A percentile compares a stretch with the other conserved stretches of the same genome.
Conservation (phyloP, 2,888 invertebrate species). For the Diabrotica balteata region DNA sequence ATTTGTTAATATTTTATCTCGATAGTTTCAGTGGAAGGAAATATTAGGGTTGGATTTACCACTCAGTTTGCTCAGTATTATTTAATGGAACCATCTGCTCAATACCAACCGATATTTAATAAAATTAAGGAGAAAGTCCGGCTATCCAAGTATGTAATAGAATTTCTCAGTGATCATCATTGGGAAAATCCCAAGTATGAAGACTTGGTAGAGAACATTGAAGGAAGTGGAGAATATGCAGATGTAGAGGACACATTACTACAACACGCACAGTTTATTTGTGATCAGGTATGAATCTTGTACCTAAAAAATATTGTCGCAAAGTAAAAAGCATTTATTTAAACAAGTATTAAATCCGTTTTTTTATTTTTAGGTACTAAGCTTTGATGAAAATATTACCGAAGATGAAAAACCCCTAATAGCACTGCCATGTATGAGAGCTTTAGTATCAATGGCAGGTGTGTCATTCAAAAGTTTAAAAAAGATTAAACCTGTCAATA, state of each 20-base stretch:
- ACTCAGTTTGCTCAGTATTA: slow-evolving; percentile 84
- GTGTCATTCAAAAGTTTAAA: slow-evolving; percentile 67
- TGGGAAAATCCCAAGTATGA: slow-evolving; percentile 76
- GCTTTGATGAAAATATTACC: slow-evolving; percentile 58
- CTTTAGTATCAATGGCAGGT: slow-evolving; percentile 78
- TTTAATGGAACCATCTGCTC: slow-evolving; percentile 75
- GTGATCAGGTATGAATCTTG: slow-evolving; percentile 68
- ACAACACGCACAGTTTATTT: slow-evolving; percentile 81
- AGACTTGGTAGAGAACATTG: slow-evolving; percentile 75
- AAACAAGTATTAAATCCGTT: no score
- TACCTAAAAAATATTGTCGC: no score
- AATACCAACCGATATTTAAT: slow-evolving; percentile 75
- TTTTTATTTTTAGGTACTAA: slow-evolving; percentile 48
- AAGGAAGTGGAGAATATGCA: slow-evolving; percentile 50
- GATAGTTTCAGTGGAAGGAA: slow-evolving; percentile 59
- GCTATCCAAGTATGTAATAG: slow-evolving; percentile 80
- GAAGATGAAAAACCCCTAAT: slow-evolving; percentile 72
- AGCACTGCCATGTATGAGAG: slow-evolving; percentile 76
- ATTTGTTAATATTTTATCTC: no score
- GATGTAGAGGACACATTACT: slow-evolving; percentile 54
- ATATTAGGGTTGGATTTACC: slow-evolving; percentile 77
- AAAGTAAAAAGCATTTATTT: no score
- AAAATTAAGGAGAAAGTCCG: slow-evolving; percentile 78
- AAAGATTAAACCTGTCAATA: neutral
- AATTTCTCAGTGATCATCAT: slow-evolving; percentile 73